Base-by-base conservation (phyloP, 2,888 invertebrate species). In the Pollenia angustigena region DNA sequence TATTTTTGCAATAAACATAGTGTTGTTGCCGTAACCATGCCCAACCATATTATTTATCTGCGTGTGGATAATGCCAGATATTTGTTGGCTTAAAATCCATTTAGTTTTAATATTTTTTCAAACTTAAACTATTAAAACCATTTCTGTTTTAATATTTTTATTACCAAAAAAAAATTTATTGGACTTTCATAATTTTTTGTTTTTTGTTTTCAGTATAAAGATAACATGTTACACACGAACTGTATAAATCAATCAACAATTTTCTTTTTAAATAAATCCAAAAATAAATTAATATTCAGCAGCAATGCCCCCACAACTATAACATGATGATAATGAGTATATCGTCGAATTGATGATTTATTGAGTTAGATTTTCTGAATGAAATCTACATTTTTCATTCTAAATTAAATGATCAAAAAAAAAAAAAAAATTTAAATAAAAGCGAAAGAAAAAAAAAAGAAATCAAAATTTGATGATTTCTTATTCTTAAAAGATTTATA, bases 301-400 rank as follows among this genome's bases (percentile, higher is more conserved):
- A 18, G 14, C 23, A 58, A 32, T 23, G 56, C 32, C 16, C 44
- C 58, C 50, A 48, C 58, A 71, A 71, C 69, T 60, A 80, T 10
- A 69, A 56, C 40, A 66, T 60, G 52, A 60, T 60, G 50, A 75
- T 81, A 69, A 81, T 75, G 72, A 85, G 50, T 52, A 64, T 32
- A 85, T 81, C 52, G 72, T 66, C 78, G 71, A 58, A 56, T 58
- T 40, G 66, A 54, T 78, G 81, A 85, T 85, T 72, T 71, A 85
- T 85, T 72, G 46, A 54, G 52, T 71, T 76, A 7, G 12, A 48
- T 75, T 64, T 78, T 54, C 42, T 42, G 11, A 76, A 66, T 58
- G 58, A 54, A 75, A 80, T 23, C 2, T 60, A 62, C 50, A 84
- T 69, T 23, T 60, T 78, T 83, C 52, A 62, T 69, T 76, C 60